Conservation (phyloP, 2,888 invertebrate genomes). For the Epiblema foenella region DNA sequence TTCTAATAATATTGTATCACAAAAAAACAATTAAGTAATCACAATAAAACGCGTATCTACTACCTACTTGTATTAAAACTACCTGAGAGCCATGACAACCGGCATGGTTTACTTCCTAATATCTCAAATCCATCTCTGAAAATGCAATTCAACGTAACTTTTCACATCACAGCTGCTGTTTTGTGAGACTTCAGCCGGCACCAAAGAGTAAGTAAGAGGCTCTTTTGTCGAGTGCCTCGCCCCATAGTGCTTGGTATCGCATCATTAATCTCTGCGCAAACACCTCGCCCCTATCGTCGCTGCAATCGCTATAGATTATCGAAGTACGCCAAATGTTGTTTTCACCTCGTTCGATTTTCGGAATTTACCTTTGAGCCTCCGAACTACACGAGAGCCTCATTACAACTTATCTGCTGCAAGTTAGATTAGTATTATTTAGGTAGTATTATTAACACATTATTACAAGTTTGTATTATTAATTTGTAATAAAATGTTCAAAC, state of each 20-base stretch:
- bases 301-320: conserved; percentile 48
- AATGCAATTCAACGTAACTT: conserved; percentile 42
- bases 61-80: background rate
- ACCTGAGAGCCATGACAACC: background rate
- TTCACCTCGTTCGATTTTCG: conserved; percentile 43
- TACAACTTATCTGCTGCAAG: background rate
- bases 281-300: conserved; percentile 59
- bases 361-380: conserved; percentile 31
- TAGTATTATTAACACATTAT: too few relatives aligned
- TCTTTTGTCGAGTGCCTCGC: conserved; percentile 74
- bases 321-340: conserved; percentile 42
- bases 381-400: background rate
- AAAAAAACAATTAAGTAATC: too few relatives aligned
- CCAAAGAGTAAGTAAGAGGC: conserved; percentile 78
- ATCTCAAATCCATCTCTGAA: conserved; percentile 14
- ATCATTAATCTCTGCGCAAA: conserved; percentile 80
- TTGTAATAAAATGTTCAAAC: too few relatives aligned
- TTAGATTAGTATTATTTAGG: too few relatives aligned
- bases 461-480: too few relatives aligned
- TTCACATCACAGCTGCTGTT: conserved; percentile 53
- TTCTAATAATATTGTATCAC: too few relatives aligned
- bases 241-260: conserved; percentile 70
- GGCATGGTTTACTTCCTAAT: background rate
- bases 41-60: too few relatives aligned
- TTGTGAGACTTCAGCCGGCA: conserved; percentile 68